phyloP scores from a whole-genome alignment of 2,113 vertebrate species.

The Brachypteracias leptosomus region DNA sequence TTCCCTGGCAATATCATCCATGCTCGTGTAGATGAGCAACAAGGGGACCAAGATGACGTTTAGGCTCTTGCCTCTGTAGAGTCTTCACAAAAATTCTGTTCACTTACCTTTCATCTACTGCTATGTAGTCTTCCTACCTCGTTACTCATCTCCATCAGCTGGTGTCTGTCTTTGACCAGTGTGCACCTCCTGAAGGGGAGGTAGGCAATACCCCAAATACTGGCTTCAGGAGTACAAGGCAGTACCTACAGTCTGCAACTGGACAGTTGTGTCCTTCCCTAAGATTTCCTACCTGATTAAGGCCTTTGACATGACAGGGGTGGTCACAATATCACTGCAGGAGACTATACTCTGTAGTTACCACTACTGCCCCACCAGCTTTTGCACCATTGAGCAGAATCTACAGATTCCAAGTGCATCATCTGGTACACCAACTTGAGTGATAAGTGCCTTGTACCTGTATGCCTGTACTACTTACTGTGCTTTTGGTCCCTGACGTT shows the following conservation, averaged over 20 bases:
- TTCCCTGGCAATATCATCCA: neutral
- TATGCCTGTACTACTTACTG: neutral
- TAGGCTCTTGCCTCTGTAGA: neutral
- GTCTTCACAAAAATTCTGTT: neutral
- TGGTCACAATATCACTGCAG: neutral
- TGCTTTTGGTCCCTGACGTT: neutral
- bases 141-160: neutral
- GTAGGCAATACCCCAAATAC: neutral
- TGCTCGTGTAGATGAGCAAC: neutral
- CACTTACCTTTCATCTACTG: neutral
- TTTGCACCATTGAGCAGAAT: neutral
- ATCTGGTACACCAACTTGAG: accelerated
- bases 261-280: neutral
- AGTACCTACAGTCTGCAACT: neutral
- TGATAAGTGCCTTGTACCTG: neutral
- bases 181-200: neutral
- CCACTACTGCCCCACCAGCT: neutral
- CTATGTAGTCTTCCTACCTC: neutral
- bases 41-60: neutral
- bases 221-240: neutral
- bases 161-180: neutral
- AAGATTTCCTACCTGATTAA: neutral
- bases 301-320: neutral
- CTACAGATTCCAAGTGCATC: neutral
- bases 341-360: neutral